Evolutionary conservation across 2,797 vertebrate species (phyloP), one percentile per base, ranked within the genome.

Genomic region (Enteromius argenteus): DNA sequence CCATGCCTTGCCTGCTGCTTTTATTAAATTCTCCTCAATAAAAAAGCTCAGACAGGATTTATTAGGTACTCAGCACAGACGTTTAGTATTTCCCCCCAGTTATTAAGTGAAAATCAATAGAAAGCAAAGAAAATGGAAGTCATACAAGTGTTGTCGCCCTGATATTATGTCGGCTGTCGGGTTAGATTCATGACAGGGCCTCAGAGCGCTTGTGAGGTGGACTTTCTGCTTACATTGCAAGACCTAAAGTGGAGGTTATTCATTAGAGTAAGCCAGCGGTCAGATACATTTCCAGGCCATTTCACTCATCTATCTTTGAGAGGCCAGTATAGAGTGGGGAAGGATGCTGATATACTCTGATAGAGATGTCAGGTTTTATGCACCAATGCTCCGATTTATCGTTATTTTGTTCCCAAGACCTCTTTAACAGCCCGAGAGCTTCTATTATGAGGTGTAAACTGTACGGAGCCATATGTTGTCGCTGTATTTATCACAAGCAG

Each of bases 81-180:
- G 96, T 99, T 99, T 99, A 99, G 98, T 98, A 98, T 99, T 99
- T 98, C 96, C 95, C 93, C 93, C 96, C 96, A 95, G 97, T 99
- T 99, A 99, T 99, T 99, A 99, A 99, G 98, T 99, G 97, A 99
- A 99, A 99, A 99, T 99, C 98, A 99, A 99, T 99, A 98, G 97
- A 98, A 99, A 98, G 97, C 98, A 97, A 98, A 98, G 98, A 98
- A 99, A 99, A 99, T 99, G 97, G 98, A 99, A 99, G 97, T 98
- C 97, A 96, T 96, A 97, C 96, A 97, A 96, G 95, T 97, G 98
- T 98, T 98, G 97, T 99, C 97, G 96, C 97, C 97, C 96, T 96
- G 97, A 99, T 99, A 99, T 98, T 98, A 99, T 98, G 98, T 98
- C 93, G 96, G 96, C 97, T 98, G 97, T 99, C 97, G 95, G 95